These are phyloP conservation scores for Prionailurus bengalensis DNA, from an alignment of 2,113 vertebrate species.

Conservation along the genomic window DNA sequence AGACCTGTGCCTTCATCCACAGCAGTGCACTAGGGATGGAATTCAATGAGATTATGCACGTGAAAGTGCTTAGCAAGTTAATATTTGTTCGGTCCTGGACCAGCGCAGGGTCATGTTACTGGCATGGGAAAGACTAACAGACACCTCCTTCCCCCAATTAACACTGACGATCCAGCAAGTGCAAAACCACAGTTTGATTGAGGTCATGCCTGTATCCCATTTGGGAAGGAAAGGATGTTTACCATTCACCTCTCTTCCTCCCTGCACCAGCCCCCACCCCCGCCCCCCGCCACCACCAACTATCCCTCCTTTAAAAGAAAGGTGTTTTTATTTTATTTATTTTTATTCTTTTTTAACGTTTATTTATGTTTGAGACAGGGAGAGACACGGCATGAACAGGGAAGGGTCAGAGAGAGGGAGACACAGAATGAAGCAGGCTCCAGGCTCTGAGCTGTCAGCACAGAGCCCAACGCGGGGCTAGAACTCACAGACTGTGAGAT, in stretches of 20 bases:
- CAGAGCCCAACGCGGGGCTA: too few relatives aligned
- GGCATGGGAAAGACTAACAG: background rate
- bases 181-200: background rate
- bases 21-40: background rate
- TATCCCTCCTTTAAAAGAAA: constrained; percentile 2
- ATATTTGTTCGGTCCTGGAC: constrained; percentile 60
- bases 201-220: background rate
- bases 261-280: background rate
- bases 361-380: too few relatives aligned
- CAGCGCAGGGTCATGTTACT: constrained; percentile 34
- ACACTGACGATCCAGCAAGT: background rate
- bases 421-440: too few relatives aligned
- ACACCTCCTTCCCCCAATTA: background rate
- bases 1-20: constrained; percentile 17
- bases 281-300: background rate
- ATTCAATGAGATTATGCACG: constrained; percentile 61
- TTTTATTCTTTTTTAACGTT: too few relatives aligned
- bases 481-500: too few relatives aligned
- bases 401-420: too few relatives aligned
- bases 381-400: too few relatives aligned
- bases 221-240: background rate
- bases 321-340: background rate
- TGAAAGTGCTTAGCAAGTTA: constrained; percentile 71
- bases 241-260: background rate
- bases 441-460: too few relatives aligned